phyloP scores from a whole-genome alignment of 2,888 invertebrate genomes.

The Lasioglossum morio region DNA sequence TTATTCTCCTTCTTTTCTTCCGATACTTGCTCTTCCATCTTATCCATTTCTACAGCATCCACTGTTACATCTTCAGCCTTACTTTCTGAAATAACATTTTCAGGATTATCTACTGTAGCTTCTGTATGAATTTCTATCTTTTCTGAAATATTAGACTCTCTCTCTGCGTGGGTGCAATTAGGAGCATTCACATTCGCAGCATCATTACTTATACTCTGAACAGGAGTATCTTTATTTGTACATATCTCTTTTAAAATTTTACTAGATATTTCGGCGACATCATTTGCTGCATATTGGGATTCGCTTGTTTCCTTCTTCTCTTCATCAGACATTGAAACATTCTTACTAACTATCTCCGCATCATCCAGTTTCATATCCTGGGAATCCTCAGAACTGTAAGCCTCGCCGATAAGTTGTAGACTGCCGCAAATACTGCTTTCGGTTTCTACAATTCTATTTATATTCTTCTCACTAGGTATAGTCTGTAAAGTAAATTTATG shows the following conservation, averaged over 20 bases:
- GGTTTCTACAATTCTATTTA: conserved; percentile 27
- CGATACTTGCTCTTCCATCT: background rate
- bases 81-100: background rate
- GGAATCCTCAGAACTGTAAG: conserved; percentile 79
- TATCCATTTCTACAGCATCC: background rate
- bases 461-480: background rate
- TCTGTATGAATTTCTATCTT: conserved; percentile 18
- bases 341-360: conserved; percentile 27
- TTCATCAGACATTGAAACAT: conserved; percentile 9
- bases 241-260: background rate
- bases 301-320: background rate
- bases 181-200: background rate
- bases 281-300: conserved; percentile 1
- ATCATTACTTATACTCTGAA: background rate
- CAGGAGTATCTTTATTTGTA: conserved; percentile 19
- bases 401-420: conserved; percentile 77
- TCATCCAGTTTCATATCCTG: conserved; percentile 64
- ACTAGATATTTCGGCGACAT: background rate
- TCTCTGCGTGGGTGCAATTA: background rate
- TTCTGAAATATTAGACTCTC: background rate
- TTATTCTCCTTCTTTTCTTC: conserved; percentile 8
- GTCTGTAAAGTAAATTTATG: background rate
- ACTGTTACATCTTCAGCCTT: background rate
- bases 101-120: conserved; percentile 1
- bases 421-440: conserved; percentile 64